Evolutionary conservation across 92 coral and sea anemone genomes (phyloP), one percentile per base, ranked within the genome.

Genomic region (Siderastrea radians): DNA sequence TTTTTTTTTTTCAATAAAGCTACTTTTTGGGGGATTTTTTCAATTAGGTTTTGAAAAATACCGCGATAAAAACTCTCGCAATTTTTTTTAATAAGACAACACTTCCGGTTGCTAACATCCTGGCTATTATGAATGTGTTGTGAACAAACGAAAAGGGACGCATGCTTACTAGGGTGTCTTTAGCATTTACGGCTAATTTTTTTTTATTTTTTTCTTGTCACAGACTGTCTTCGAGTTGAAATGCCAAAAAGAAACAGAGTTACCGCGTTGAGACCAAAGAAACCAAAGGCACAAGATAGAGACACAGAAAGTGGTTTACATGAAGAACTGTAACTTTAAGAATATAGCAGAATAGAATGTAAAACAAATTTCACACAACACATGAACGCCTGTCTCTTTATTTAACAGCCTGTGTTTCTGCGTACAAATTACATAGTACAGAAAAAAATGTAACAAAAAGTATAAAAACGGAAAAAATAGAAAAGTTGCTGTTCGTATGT

Each of bases 161-260:
- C 38, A 26, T 26, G 38, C 38, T 26, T 26, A 26, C 38, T 26
- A 26, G 38, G 38, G 38, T 26, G 38, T 26, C 38, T 26, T 26
- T 26, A 26, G 38, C 38, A 26, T 26, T 26, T 26, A 26, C 38
- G 38, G 38, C 38, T 26, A 26, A 26, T 26, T 26, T 2, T 2
- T 53, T 67, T 7, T 8, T 2, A 50, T 5, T 62, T 75, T 26
- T 38, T 84, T 54, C 12, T 15, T 44, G 3, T 49, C 55, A 44
- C 69, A 91, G 94, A 82, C 26, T 91, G 94, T 49, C 91, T 91
- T 4, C 70, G 75, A 44, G 82, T 87, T 26, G 91, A 91, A 14
- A 77, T 91, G 88, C 91, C 94, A 11, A 91, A 72, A 72, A 63
- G 65, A 5, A 91, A 84, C 65, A 26, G 72, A 48, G 87, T 84